Base-by-base conservation (phyloP, 2,888 invertebrate species). In the Willowsia nigromaculata region DNA sequence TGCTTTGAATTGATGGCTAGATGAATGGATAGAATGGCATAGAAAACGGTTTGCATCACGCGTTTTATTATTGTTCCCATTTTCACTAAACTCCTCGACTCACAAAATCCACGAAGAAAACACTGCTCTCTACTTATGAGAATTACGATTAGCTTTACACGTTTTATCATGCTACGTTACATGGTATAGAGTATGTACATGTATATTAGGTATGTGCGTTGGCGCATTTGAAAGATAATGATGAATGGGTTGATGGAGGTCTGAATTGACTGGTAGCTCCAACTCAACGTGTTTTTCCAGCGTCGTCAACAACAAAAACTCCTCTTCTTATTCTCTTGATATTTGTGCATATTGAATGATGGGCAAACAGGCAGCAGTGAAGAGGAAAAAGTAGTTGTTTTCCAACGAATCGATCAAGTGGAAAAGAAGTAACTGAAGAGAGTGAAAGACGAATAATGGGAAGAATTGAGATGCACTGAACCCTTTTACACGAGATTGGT, bases 331-430 rank as follows among this genome's bases (percentile, higher is more conserved):
- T 50, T 33, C 43, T 56, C 27, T 59, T 25, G 33, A 15, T 15
- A 27, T 80, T 43, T 47, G 37, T 47, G 43, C 15, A n/a, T 27
- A 33, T 76, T 62, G 53, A 80, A 80, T 86, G 65, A 86, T 86
- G 15, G 85, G 30, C 53, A 13, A n/a, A 25, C 50, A 53, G 7
- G 53, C n/a, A 71, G 43, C 71, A 43, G 43, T 43, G 25, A 71
- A 18, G 40, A 18, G 65, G 22, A 74, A 59, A 76, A 81, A 65
- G 43, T 71, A 40, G 74, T 86, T 86, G 86, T 80, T 86, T 86
- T 86, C 81, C 86, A 86, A 25, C 18, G 86, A 81, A 76, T 85
- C 78, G 85, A 85, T 85, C 76, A 76, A 59, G 74, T 84, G 85
- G 50, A 65, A 71, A 43, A 47, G 71, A 43, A 43, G 71, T 27